Conservation (phyloP, 2,797 vertebrate species). For the Podarcis siculus region DNA sequence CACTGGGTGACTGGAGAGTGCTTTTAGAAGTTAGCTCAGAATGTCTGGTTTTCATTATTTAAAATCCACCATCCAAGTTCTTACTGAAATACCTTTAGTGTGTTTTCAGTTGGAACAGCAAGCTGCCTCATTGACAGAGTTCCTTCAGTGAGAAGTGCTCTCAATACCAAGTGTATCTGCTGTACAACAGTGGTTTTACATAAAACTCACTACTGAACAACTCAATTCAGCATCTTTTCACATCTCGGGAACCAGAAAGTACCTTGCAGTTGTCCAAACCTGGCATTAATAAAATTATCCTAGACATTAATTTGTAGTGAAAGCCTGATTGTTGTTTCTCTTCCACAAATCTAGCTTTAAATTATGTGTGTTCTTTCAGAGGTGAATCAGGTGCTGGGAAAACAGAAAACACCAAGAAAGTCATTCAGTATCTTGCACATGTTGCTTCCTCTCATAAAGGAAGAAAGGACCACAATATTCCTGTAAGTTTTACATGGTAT, state of each 20-base stretch:
- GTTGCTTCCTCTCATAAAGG: constrained; percentile 99
- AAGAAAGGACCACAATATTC: constrained; percentile 96
- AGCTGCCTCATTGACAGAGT: too few relatives aligned
- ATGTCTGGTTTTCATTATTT: neutral
- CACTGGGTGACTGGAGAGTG: neutral
- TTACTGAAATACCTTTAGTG: too few relatives aligned
- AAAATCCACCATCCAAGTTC: neutral
- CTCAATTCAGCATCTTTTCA: neutral
- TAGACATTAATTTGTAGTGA: neutral
- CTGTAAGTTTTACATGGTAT: constrained; percentile 85
- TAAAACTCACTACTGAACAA: neutral
- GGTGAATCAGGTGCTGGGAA: constrained; percentile 99
- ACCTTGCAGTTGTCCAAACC: neutral
- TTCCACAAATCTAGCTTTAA: constrained; percentile 35
- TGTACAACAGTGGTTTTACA: neutral
- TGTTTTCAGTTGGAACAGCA: too few relatives aligned
- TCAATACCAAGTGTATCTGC: neutral
- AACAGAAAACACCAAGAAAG: constrained; percentile 99
- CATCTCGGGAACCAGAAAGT: neutral
- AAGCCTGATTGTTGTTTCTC: neutral
- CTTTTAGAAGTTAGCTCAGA: neutral
- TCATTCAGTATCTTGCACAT: constrained; percentile 98
- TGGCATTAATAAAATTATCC: neutral
- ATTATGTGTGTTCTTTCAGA: constrained; percentile 78
- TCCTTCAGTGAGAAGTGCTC: neutral